Percentiles rank a stretch among this genome's conserved stretches.
phyloP scores from a whole-genome alignment of 2,113 vertebrate genomes.

The Tylochromis polylepis region DNA sequence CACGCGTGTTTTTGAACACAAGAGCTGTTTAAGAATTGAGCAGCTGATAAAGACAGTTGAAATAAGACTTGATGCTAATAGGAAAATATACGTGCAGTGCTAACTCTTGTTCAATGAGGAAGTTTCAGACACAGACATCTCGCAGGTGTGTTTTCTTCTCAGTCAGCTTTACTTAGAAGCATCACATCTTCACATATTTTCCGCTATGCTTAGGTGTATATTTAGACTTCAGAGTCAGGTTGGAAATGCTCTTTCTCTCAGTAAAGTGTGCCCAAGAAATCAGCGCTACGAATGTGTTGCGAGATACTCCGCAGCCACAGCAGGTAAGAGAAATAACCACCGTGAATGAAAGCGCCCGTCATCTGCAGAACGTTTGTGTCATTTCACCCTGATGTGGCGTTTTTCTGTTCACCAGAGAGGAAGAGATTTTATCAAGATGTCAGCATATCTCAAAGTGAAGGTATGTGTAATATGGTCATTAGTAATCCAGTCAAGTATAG shows the following conservation, averaged over 20 bases:
- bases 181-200: not conserved
- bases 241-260: not conserved
- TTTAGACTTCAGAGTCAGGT: constrained; percentile 19
- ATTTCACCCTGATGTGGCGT: not conserved
- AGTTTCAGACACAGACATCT: not conserved
- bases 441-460: constrained; percentile 90
- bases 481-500: not conserved
- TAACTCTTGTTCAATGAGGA: not conserved
- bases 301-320: constrained; percentile 45
- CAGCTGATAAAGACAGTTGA: not conserved
- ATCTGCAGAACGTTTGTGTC: not conserved
- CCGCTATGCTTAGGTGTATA: constrained; percentile 54
- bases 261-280: not conserved
- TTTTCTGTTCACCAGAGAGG: constrained; percentile 74
- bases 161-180: not conserved
- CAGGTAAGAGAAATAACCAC: constrained; percentile 41
- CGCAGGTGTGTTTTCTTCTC: not conserved
- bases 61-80: not conserved
- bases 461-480: constrained; percentile 53
- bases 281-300: not conserved
- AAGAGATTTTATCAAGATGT: constrained; percentile 92
- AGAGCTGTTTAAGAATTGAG: not conserved
- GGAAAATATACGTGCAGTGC: not conserved
- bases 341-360: not conserved
- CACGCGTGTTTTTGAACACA: constrained; percentile 37